These are phyloP conservation scores for Ranitomeya variabilis DNA, from an alignment of 2,113 vertebrate genomes.

Conservation along the genomic window DNA sequence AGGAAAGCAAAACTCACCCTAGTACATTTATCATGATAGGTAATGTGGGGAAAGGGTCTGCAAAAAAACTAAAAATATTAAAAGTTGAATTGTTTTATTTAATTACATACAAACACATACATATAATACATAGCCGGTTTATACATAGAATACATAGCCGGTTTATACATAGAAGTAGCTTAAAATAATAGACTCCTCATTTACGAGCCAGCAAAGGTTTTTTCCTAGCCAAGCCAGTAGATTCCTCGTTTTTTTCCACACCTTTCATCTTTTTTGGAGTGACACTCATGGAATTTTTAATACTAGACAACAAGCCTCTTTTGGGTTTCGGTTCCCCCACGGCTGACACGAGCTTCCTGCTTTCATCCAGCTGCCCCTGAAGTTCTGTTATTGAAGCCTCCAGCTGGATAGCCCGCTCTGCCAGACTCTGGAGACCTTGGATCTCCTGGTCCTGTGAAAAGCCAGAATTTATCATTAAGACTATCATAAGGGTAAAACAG, in stretches of 20 bases:
- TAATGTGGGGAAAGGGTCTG: no score
- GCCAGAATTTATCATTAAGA: neutral
- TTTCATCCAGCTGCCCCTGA: constrained; percentile 67
- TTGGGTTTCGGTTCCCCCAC: constrained; percentile 70
- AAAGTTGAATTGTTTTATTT: constrained; percentile 15
- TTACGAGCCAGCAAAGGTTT: constrained; percentile 56
- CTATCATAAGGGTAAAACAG: no score
- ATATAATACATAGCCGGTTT: neutral
- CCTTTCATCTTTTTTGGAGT: constrained; percentile 66
- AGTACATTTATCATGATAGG: no score
- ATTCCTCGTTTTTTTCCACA: constrained; percentile 62
- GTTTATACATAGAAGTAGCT: neutral
- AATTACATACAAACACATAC: neutral
- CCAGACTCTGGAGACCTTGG: constrained; percentile 64
- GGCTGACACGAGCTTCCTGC: constrained; percentile 59
- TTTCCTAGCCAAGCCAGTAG: constrained; percentile 57
- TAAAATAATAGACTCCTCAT: constrained; percentile 51
- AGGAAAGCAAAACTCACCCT: no score
- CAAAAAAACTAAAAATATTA: neutral
- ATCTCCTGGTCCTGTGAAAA: constrained; percentile 66
- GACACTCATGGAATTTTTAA: constrained; percentile 76
- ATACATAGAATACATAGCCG: neutral
- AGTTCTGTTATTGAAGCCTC: constrained; percentile 71
- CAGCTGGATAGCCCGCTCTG: constrained; percentile 69
- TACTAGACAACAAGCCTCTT: constrained; percentile 78